Evolutionary conservation across 2,797 vertebrate genomes (phyloP), one percentile per base, ranked within the genome.

Genomic region (Margarornis squamiger): DNA sequence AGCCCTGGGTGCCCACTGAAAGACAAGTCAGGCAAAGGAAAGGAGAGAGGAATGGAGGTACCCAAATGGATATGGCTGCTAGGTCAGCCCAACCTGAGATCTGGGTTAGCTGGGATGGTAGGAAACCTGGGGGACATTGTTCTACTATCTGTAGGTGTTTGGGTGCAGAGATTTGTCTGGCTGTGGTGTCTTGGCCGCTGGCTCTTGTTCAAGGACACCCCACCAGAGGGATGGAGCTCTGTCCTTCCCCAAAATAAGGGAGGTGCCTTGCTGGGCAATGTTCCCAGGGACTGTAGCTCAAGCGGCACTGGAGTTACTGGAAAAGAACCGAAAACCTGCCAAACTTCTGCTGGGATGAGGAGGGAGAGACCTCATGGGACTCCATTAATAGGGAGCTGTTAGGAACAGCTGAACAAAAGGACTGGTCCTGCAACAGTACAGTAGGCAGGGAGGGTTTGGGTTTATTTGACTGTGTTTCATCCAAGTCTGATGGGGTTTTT

Each of bases 101-200:
- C 2, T 39, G 63, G 45, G 6, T 19, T 61, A 9, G 22, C 0
- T 68, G 70, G 43, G 46, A 18, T 58, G 36, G 38, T 4, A 11
- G 66, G 10, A 75, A 74, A 14, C 6, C 21, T 49, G 19, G 20
- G 19, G 19, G 7, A 41, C 6, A 0, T 8, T 1, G 2, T 10
- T 75, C 46, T 41, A 5, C 23, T 48, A 7, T 26, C 63, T 63
- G 2, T 23, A 27, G n/a, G 24, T 48, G 26, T 71, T n/a, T 45
- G 10, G 26, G 14, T 63, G 36, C 68, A 62, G 45, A 29, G 7
- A 5, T 71, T 43, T 34, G 3, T 46, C 24, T 54, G 26, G 12
- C 15, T 66, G 30, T 0, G 0, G 12, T 36, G 27, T 36, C 43
- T 54, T 54, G 62, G 17, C 36, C 0, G 0, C 10, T 0, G 0